Evolutionary conservation across 2,888 invertebrate species (phyloP), one percentile per base, ranked within the genome.

Genomic region (Pocota personata): DNA sequence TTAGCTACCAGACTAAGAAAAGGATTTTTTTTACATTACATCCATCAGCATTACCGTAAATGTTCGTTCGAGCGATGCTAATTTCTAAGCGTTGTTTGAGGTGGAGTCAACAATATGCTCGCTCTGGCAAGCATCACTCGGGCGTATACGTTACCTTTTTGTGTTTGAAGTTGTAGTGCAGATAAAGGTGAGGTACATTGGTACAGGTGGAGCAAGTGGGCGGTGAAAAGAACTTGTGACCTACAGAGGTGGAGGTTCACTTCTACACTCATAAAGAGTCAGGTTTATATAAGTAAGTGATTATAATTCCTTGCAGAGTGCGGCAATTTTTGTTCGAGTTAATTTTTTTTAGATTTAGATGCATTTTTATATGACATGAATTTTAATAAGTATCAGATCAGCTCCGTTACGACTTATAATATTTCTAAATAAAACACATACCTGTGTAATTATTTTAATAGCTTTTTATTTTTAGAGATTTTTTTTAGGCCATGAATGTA

Each of bases 81-180:
- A 77, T 77, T 86, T 67, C 78, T 57, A 58, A 72, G 66, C 58
- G 50, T 66, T 83, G 73, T 67, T 79, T 76, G 60, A 69, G 69
- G 43, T 80, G 69, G 62, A 84, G 60, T 58, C 64, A 84, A 75
- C 73, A 79, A 79, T 84, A 62, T 71, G 37, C 75, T 75, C 57
- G 84, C 83, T 79, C 67, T 14, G 73, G 27, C 69, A 43, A 69
- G 71, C 75, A 75, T 64, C 55, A 79, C 79, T 55, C 73, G 79
- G 79, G 79, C 83, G 73, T 64, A 83, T 78, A 78, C 78, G 72
- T 60, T 78, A 83, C 77, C 43, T 64, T 77, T 82, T 66, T 58
- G 14, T 40, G 55, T 32, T 66, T 60, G 32, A 71, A 32, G 40
- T 46, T 52, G 6, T 21, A n/a, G 30, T 14, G 60, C 48, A 21